phyloP scores from a whole-genome alignment of 2,888 invertebrate genomes.

The Andrena bicolor region DNA sequence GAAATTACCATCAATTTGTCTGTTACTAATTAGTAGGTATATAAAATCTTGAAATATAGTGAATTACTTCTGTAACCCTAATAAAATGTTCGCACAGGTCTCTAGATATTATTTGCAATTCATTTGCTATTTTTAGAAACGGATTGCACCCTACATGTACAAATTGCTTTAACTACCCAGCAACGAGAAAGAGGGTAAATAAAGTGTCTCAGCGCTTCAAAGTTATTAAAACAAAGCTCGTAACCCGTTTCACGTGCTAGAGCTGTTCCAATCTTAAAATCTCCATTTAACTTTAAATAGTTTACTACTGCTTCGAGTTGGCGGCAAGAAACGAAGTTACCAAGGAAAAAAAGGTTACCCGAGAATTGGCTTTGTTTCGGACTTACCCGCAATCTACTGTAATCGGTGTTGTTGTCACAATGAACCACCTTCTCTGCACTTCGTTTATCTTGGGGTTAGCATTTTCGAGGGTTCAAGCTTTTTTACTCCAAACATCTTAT shows the following conservation, averaged over 20 bases:
- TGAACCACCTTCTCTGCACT: constrained; percentile 21
- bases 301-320: constrained; percentile 16
- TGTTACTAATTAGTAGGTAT: too few relatives aligned
- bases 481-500: constrained; percentile 25
- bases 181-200: neutral
- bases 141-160: too few relatives aligned
- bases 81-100: too few relatives aligned
- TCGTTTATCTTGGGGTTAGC: constrained; percentile 20
- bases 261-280: constrained; percentile 35
- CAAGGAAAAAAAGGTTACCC: neutral
- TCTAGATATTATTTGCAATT: too few relatives aligned
- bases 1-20: too few relatives aligned
- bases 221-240: constrained; percentile 34
- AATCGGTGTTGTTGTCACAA: constrained; percentile 34
- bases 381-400: neutral
- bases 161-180: too few relatives aligned
- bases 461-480: neutral
- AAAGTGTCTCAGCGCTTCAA: neutral
- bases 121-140: too few relatives aligned
- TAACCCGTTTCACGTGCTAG: constrained; percentile 18
- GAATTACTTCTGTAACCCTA: too few relatives aligned
- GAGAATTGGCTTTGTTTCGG: constrained; percentile 39
- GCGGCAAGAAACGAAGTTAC: constrained; percentile 33
- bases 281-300: constrained; percentile 51
- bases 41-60: too few relatives aligned